Evolutionary conservation across 2,888 invertebrate genomes (phyloP).

Genomic region (Hofmannophila pseudospretella): DNA sequence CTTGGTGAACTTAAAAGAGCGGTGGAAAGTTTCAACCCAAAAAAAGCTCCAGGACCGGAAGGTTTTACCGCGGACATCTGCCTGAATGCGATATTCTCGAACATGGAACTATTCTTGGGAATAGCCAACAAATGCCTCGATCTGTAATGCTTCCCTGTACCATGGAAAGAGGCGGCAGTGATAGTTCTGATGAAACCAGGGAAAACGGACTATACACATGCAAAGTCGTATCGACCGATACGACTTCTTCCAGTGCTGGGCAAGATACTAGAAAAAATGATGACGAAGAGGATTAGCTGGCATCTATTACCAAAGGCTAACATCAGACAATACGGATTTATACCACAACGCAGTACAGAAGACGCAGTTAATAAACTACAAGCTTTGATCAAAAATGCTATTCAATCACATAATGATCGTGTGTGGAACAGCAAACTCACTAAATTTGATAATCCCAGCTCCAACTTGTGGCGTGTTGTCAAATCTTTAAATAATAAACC

Average conservation of each 20-base stretch:
- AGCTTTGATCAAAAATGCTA: too few species aligned
- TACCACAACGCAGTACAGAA: slow-evolving; percentile 9
- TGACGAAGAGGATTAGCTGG: background rate
- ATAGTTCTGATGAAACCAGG: background rate
- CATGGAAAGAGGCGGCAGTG: background rate
- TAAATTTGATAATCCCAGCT: too few species aligned
- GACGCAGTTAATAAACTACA: too few species aligned
- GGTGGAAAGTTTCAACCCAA: slow-evolving; percentile 6
- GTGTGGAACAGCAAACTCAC: too few species aligned
- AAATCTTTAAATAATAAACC: too few species aligned
- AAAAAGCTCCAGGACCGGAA: slow-evolving; percentile 14
- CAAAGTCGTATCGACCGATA: background rate
- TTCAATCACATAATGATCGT: too few species aligned
- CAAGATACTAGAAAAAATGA: background rate
- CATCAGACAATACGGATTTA: slow-evolving; percentile 8
- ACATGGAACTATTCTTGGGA: background rate
- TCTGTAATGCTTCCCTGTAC: too few species aligned
- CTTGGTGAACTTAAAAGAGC: slow-evolving; percentile 3
- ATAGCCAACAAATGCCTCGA: too few species aligned
- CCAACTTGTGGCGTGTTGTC: too few species aligned
- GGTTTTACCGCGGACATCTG: slow-evolving; percentile 13
- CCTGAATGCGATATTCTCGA: background rate
- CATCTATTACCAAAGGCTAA: background rate
- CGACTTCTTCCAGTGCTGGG: background rate
- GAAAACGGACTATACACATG: background rate